phyloP scores from a whole-genome alignment of 2,888 invertebrate genomes.

The Pycnomerus fuliginosus region DNA sequence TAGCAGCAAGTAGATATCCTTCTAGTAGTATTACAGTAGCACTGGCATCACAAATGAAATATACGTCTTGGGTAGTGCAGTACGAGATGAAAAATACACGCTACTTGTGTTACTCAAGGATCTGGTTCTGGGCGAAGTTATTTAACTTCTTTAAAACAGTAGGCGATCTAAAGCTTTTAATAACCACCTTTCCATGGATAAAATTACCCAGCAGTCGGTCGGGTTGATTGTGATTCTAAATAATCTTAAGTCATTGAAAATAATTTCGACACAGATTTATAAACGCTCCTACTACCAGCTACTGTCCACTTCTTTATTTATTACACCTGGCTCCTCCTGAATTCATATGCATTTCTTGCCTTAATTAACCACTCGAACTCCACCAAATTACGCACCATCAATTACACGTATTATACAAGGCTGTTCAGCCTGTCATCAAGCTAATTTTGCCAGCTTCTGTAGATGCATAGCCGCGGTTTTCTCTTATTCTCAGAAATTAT shows the following conservation, averaged over 20 bases:
- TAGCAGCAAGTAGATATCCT: too few species aligned
- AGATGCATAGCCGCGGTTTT: too few species aligned
- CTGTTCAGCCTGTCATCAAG: too few species aligned
- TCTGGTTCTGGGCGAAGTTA: slow-evolving; percentile 42
- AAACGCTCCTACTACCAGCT: slow-evolving; percentile 19
- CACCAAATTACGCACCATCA: too few species aligned
- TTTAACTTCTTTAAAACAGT: slow-evolving; percentile 48
- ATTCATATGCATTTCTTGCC: slow-evolving; percentile 22
- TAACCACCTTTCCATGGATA: slow-evolving; percentile 46
- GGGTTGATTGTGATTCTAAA: slow-evolving; percentile 42
- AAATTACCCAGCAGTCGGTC: slow-evolving; percentile 45
- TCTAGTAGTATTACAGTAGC: too few species aligned
- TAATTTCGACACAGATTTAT: slow-evolving; percentile 30
- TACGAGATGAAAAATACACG: slow-evolving; percentile 41
- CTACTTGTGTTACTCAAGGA: slow-evolving; percentile 51
- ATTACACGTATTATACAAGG: too few species aligned
- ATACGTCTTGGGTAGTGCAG: slow-evolving; percentile 4
- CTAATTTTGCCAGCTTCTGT: too few species aligned
- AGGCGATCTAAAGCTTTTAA: slow-evolving; percentile 50
- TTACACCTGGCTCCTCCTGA: slow-evolving; percentile 23
- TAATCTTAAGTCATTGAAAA: slow-evolving; percentile 45
- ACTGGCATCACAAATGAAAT: slow-evolving; percentile 11
- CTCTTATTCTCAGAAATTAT: too few species aligned
- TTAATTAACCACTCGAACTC: slow-evolving; percentile 15
- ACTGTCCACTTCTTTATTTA: slow-evolving; percentile 23